A percentile compares a stretch with the other conserved stretches of the same genome.
Evolutionary conservation across 2,113 vertebrate species (phyloP).

Genomic region (Serilophus lunatus): DNA sequence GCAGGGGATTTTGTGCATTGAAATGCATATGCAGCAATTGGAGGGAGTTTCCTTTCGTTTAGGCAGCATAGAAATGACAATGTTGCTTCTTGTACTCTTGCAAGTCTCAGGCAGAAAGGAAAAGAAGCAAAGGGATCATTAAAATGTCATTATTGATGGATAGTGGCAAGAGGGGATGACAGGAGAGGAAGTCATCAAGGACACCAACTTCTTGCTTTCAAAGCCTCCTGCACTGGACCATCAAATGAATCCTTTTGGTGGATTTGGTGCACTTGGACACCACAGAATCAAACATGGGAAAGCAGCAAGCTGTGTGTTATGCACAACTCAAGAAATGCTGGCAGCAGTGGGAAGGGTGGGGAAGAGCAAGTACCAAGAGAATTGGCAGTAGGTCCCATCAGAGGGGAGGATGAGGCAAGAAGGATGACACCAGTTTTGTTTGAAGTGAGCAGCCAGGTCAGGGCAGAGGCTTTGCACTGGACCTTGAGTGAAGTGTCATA

Average conservation of each 20-base stretch:
- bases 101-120: not conserved
- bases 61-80: not conserved
- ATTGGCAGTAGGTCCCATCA: not conserved
- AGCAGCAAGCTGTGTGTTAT: not conserved
- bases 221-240: not conserved
- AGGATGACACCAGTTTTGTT: not conserved
- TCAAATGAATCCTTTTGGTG: no score
- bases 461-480: not conserved
- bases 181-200: not conserved
- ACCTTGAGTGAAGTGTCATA: not conserved
- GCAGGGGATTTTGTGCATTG: not conserved
- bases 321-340: not conserved
- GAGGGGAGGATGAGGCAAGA: not conserved
- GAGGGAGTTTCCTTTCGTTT: not conserved
- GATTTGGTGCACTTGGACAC: not conserved
- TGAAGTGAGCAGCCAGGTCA: not conserved
- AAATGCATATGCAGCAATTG: not conserved
- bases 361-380: not conserved
- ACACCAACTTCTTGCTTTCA: not conserved
- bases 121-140: not conserved
- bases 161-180: not conserved
- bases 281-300: not conserved
- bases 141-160: not conserved
- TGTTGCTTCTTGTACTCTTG: not conserved
- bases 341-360: not conserved